Evolutionary conservation across 2,113 vertebrate species (phyloP), one percentile per base, ranked within the genome.

Genomic region (Xiphias gladius): DNA sequence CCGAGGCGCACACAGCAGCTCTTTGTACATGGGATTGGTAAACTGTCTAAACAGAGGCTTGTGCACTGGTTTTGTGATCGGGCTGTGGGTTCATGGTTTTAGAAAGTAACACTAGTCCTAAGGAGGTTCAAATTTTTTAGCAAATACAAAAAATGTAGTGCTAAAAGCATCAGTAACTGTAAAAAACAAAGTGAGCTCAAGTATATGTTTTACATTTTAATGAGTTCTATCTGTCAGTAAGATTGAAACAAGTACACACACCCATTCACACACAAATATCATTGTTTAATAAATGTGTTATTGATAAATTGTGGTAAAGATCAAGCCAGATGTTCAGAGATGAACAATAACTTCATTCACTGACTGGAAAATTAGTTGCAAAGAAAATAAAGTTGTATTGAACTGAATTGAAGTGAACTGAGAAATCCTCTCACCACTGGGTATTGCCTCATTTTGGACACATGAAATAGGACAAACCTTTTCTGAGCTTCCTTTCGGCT

Each of bases 241-340:
- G 4, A 26, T 58, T 7, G 7, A 41, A 61, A 66, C 28, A 69
- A 35, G 32, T 19, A 41, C 50, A 59, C 35, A 57, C 32, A 46
- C 7, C 35, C 43, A 14, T 52, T 52, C 37, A 70, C 58, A 46
- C 65, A 46, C 43, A 43, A 43, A 50, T 67, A 12, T 41, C 10
- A 35, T 68, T 73, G 57, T 63, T 50, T 24, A 41, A 69, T 30
- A 84, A 69, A 84, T 79, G 70, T 75, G 67, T 67, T 83, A 48
- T 67, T 50, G 64, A 69, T 84, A 63, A 69, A 30, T 13, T 68
- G 43, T 4, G 43, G 46, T 79, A 5, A 32, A 41, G 32, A 24
- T 24, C 20, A n/a, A 67, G 54, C 35, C 79, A 69, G 19, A 55
- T 10, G 48, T 70, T 46, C 54, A 24, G 22, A 41, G 52, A 83